Evolutionary conservation across 2,888 invertebrate genomes (phyloP), one percentile per base, ranked within the genome.

Genomic region (Andrena minutula): DNA sequence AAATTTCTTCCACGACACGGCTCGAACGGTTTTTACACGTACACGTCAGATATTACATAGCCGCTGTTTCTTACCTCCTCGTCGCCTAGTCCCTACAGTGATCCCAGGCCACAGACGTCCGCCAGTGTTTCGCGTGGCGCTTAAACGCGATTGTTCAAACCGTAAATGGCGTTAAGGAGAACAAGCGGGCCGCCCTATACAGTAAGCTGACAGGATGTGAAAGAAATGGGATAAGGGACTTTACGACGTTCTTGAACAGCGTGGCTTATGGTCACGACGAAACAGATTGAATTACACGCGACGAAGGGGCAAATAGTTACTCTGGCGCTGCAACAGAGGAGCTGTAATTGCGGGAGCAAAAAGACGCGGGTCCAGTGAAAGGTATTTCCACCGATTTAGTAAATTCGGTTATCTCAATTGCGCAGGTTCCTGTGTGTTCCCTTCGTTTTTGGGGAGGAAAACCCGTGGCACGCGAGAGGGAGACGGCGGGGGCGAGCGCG

Each of bases 261-360:
- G 80, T 20, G 32, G 72, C 51, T 79, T 63, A 79, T 47, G 72
- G 66, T 63, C 60, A n/a, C 56, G 68, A 56, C 32, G 78, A 63
- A 69, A 63, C 69, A 69, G 61, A 78, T 79, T 63, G 69, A 78
- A 78, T 78, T 78, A 78, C 79, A 78, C 30, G 56, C 63, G 69
- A 63, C 10, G 26, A 77, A 23, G 60, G 70, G 60, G 6, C 20
- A 51, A 23, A 66, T 26, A 47, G 53, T 77, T 68, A 35, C 26
- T 20, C 26, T 26, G 7, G 26, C 8, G 23, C 16, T 6, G 12
- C 41, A 2, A 35, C 10, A 35, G 41, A 7, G 7, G 12, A 23
- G n/a, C 51, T 41, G 26, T 16, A 35, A 10, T 32, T 30, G 8
- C 2, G 23, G 35, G 71, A 28, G 2, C 12, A 41, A 70, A 64